Evolutionary conservation across 2,888 invertebrate species (phyloP), one percentile per base, ranked within the genome.

Genomic region (Plemyria rubiginata): DNA sequence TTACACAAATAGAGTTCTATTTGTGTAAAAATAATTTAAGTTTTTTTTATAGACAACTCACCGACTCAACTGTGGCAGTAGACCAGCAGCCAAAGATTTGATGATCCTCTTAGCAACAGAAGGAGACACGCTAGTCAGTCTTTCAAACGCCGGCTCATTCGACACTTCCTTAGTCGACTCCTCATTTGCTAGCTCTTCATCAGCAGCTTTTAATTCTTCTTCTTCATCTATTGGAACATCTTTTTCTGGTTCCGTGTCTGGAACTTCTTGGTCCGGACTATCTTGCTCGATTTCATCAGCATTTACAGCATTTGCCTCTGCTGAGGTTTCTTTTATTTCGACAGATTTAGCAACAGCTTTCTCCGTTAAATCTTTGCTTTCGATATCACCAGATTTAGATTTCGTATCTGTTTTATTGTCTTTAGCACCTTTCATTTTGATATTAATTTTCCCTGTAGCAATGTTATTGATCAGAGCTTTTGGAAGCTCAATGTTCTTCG

Each of bases 51-150:
- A 6, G 15, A 11, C 32, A 3, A 43, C 87, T 83, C 75, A 93
- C 80, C 95, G 94, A 81, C 97, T 96, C 0, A 99, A 87, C 65
- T 97, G 96, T 0, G 98, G 98, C 66, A 99, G 86, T 13, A 99
- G 89, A 49, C 95, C 94, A 28, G 94, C 94, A 7, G 96, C 94
- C 61, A 98, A 95, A 8, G 94, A 94, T 58, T 94, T 92, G 56
- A 97, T 95, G 4, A 98, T 96, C 75, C 95, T 94, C 56, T 95
- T 96, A 11, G 97, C 97, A 29, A 95, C 95, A 22, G 95, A 95
- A 7, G 94, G 95, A 3, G 95, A 94, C 5, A 97, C 92, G 49
- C 94, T 80, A 0, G 93, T 93, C 46, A 93, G 80, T 74, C 93
- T 87, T 66, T 90, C 91, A 75, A 87, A 86, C 0, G 91, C 89